phyloP scores from a whole-genome alignment of 2,113 vertebrate genomes.

The Pseudorectes ferrugineus region DNA sequence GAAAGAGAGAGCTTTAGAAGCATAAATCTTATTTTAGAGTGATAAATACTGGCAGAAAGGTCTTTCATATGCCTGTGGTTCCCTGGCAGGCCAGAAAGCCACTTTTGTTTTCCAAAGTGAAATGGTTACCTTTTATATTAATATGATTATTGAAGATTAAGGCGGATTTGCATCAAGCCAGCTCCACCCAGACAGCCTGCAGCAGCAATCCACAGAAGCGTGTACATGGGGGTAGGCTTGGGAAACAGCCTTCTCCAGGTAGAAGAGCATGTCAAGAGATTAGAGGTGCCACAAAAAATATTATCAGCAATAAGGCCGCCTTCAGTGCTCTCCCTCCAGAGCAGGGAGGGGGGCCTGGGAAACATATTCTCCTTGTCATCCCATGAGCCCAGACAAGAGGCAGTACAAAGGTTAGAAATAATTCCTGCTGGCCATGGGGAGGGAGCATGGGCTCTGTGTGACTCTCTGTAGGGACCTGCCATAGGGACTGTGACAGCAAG shows the following conservation, averaged over 20 bases:
- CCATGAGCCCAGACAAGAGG: background rate
- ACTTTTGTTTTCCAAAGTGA: conserved; percentile 52
- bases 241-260: background rate
- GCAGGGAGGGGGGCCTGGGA: background rate
- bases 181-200: background rate
- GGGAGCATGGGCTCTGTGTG: background rate
- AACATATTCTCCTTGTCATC: background rate
- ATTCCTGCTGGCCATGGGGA: background rate
- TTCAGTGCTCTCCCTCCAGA: background rate
- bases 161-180: background rate
- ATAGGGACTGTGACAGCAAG: background rate
- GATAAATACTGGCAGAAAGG: conserved; percentile 10
- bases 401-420: background rate
- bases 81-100: conserved; percentile 20
- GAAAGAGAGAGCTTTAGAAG: conserved; percentile 34
- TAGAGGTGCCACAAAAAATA: background rate
- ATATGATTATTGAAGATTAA: conserved; percentile 48
- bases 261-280: background rate
- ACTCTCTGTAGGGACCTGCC: background rate
- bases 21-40: conserved; percentile 36
- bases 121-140: conserved; percentile 24
- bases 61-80: conserved; percentile 33
- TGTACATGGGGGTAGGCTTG: background rate
- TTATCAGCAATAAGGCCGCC: background rate
- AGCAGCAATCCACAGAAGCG: background rate